These are phyloP conservation scores for Ericerus pela DNA, from an alignment of 1,140 invertebrate species.

Conservation along the genomic window DNA sequence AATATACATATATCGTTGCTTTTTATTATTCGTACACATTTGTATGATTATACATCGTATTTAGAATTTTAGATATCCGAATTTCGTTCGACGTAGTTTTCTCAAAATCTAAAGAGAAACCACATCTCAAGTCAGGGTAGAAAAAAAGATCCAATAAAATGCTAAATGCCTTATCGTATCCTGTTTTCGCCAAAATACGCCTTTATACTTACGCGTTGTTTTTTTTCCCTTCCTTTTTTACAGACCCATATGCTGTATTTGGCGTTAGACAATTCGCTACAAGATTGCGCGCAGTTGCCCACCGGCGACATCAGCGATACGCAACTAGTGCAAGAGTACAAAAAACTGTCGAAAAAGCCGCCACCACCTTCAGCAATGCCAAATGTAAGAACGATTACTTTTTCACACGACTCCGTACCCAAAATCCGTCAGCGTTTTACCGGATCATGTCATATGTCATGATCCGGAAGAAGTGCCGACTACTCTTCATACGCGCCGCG, in stretches of 20 bases:
- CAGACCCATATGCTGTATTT: slow-evolving; percentile 64
- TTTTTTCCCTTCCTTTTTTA: no score
- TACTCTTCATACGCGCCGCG: background rate
- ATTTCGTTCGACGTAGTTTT: no score
- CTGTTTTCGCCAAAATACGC: no score
- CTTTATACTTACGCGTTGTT: no score
- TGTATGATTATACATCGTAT: no score
- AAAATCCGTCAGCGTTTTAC: background rate
- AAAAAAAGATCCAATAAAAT: no score
- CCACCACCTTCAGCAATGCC: slow-evolving; percentile 8
- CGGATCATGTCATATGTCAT: no score
- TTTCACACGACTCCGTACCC: background rate
- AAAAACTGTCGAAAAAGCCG: slow-evolving; percentile 45
- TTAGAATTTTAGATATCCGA: no score
- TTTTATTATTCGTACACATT: background rate
- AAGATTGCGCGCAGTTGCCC: slow-evolving; percentile 60
- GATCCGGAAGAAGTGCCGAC: background rate
- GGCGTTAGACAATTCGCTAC: slow-evolving; percentile 55
- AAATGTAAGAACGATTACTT: slow-evolving; percentile 1
- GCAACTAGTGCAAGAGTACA: slow-evolving; percentile 67
- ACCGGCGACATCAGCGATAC: slow-evolving; percentile 48
- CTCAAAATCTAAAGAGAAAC: no score
- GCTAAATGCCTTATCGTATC: no score
- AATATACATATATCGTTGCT: background rate
- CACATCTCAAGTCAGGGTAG: no score